Conservation (phyloP, 2,888 invertebrate genomes). For the Andricus quercusramuli region DNA sequence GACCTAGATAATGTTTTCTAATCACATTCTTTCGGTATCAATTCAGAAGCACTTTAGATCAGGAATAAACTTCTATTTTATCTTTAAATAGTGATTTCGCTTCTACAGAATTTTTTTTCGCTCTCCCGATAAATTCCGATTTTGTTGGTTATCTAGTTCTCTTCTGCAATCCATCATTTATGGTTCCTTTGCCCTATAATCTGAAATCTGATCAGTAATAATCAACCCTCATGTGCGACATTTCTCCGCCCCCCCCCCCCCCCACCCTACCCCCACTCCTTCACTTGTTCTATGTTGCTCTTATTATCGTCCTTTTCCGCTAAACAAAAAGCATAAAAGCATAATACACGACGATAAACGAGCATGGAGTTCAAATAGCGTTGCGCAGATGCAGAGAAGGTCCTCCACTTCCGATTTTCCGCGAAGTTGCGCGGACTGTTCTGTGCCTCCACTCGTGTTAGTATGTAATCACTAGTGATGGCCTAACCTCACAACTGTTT, state of each 20-base stretch:
- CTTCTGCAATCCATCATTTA: no score
- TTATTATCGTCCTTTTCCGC: slow-evolving; percentile 36
- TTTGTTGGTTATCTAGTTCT: no score
- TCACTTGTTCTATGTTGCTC: neutral
- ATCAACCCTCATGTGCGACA: slow-evolving; percentile 17
- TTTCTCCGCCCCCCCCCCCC: neutral
- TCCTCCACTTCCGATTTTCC: slow-evolving; percentile 42
- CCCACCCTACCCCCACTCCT: neutral
- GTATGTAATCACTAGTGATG: slow-evolving; percentile 19
- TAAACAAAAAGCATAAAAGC: slow-evolving; percentile 36
- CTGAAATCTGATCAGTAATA: slow-evolving; percentile 6
- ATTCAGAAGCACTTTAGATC: no score
- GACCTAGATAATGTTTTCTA: no score
- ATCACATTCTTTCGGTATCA: no score
- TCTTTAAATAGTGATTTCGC: no score
- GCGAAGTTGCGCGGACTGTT: slow-evolving; percentile 37
- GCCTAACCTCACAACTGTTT: slow-evolving; percentile 32
- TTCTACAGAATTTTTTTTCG: no score
- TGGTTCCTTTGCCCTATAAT: neutral
- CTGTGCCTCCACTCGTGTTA: slow-evolving; percentile 29
- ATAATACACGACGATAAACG: slow-evolving; percentile 15
- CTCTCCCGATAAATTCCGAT: no score
- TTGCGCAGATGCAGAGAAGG: slow-evolving; percentile 51
- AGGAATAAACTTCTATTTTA: no score
- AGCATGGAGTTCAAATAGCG: slow-evolving; percentile 39